Conservation (phyloP, 2,797 vertebrate species). For the Hydrophis major region DNA sequence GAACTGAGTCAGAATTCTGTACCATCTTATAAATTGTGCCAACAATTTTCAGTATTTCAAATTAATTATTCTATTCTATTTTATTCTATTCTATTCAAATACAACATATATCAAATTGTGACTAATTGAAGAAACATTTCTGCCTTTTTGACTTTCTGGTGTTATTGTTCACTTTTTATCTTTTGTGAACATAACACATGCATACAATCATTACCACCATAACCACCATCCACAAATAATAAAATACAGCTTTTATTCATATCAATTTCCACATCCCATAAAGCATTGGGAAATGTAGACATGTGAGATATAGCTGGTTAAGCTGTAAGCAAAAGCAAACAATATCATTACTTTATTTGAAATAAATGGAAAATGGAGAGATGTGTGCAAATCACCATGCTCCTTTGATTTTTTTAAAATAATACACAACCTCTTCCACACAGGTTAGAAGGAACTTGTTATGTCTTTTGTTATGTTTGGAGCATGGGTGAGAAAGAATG, state of each 20-base stretch:
- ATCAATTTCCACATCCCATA: neutral
- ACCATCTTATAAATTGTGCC: neutral
- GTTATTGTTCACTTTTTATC: neutral
- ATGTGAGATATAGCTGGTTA: neutral
- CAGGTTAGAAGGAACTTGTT: neutral
- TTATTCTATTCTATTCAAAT: neutral
- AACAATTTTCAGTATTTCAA: neutral
- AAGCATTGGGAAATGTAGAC: neutral
- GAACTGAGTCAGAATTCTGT: neutral
- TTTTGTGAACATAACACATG: neutral
- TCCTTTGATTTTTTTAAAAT: neutral
- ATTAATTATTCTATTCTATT: neutral
- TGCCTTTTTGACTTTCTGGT: neutral
- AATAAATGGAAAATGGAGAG: neutral
- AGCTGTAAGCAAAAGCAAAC: neutral
- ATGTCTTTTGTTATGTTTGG: neutral
- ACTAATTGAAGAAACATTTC: neutral
- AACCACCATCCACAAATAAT: neutral
- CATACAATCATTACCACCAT: neutral
- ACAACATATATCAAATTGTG: neutral
- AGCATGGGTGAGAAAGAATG: no score
- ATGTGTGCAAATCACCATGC: neutral
- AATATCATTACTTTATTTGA: neutral
- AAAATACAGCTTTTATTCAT: neutral
- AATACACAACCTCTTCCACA: neutral